These are phyloP conservation scores for Pitangus sulphuratus DNA, from an alignment of 2,797 vertebrate genomes.

Conservation along the genomic window DNA sequence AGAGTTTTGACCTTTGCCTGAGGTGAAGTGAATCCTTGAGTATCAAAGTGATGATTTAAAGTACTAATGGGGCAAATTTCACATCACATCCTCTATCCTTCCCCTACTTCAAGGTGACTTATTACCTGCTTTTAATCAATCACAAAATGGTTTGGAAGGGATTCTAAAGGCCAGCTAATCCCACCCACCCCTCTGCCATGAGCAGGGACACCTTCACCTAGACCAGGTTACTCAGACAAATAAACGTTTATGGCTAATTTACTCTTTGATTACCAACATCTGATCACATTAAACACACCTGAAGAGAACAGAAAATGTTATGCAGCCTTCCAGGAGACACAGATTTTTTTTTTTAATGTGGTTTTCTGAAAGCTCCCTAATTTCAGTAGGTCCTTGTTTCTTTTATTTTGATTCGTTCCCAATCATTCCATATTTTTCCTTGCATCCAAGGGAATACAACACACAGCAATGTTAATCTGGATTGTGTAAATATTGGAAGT, in stretches of 20 bases:
- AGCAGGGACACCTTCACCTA: neutral
- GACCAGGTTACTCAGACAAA: neutral
- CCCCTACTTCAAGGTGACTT: rapidly evolving
- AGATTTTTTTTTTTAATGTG: neutral
- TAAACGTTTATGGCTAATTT: neutral
- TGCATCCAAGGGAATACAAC: neutral
- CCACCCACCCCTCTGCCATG: rapidly evolving
- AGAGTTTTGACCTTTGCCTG: neutral
- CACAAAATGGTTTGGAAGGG: neutral
- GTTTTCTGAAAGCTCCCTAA: neutral
- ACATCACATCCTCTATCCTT: neutral
- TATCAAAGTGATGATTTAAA: neutral
- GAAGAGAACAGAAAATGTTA: neutral
- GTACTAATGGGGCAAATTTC: neutral
- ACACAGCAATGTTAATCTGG: neutral
- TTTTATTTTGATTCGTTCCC: neutral
- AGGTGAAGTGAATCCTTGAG: neutral
- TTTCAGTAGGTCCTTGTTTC: neutral
- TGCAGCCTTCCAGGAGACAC: neutral
- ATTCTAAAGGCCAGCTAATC: rapidly evolving
- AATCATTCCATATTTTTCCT: neutral
- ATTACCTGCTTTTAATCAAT: neutral
- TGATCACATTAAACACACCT: neutral
- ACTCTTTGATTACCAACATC: neutral
- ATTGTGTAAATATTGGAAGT: neutral